Conservation (phyloP, 2,113 vertebrate species). For the Hyla sarda region DNA sequence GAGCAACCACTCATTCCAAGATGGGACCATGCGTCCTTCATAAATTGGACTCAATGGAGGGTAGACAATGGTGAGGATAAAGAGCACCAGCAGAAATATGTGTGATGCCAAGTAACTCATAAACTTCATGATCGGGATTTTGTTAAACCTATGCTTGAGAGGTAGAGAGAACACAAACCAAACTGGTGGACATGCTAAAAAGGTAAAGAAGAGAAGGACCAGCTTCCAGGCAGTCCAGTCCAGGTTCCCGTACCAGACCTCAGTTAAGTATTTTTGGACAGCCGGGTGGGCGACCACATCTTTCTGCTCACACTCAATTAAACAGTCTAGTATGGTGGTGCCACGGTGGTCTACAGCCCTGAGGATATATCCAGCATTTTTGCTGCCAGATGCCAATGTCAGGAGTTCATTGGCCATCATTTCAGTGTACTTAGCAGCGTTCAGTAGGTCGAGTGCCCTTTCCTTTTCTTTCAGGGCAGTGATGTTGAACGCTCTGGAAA, state of each 20-base stretch:
- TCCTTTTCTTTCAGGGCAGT: constrained; percentile 68
- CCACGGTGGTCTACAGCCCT: constrained; percentile 65
- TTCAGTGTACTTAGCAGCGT: constrained; percentile 67
- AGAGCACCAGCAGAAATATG: constrained; percentile 67
- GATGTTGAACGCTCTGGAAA: constrained; percentile 66
- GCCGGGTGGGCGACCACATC: constrained; percentile 67
- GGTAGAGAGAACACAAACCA: constrained; percentile 70
- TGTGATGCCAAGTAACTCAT: constrained; percentile 72
- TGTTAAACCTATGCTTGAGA: constrained; percentile 65
- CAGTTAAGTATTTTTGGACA: constrained; percentile 69
- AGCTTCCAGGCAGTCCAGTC: constrained; percentile 68
- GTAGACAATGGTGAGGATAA: constrained; percentile 68
- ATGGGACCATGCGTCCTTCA: constrained; percentile 61
- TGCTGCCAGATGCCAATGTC: constrained; percentile 64
- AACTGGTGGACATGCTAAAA: constrained; percentile 65
- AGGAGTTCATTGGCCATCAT: constrained; percentile 68
- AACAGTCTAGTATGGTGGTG: constrained; percentile 64
- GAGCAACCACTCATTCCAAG: constrained; percentile 68
- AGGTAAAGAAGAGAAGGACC: constrained; percentile 65
- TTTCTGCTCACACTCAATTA: constrained; percentile 69
- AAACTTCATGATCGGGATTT: constrained; percentile 70
- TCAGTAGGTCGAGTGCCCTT: constrained; percentile 64
- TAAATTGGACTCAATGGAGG: constrained; percentile 66
- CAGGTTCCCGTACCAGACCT: constrained; percentile 68
- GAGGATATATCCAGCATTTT: constrained; percentile 62